Evolutionary conservation across 2,113 vertebrate genomes (phyloP).

Genomic region (Hypanus sabinus): DNA sequence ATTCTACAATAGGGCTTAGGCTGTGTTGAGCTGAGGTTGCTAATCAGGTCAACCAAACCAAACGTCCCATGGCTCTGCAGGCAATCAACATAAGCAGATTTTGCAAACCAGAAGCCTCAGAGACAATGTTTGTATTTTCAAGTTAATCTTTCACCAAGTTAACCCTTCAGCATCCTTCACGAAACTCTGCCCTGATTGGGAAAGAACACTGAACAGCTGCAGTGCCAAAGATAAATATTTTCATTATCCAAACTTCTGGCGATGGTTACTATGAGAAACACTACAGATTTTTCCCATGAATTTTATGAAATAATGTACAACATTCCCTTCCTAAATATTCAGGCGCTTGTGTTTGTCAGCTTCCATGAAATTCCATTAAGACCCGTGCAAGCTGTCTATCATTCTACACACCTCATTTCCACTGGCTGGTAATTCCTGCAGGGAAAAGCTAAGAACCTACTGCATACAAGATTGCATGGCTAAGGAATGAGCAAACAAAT

Average conservation of each 20-base stretch:
- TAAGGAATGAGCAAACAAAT: background rate
- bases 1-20: background rate
- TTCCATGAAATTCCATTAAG: background rate
- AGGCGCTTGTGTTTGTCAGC: background rate
- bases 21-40: background rate
- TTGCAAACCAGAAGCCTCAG: background rate
- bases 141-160: constrained; percentile 20
- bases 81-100: constrained; percentile 6
- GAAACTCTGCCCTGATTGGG: background rate
- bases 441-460: background rate
- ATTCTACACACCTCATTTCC: background rate
- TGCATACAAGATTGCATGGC: background rate
- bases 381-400: background rate
- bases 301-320: background rate
- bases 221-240: background rate
- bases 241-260: background rate
- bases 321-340: background rate
- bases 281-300: background rate
- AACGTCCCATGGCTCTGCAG: background rate
- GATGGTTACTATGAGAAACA: background rate
- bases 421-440: background rate
- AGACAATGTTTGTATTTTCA: background rate
- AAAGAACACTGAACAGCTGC: background rate
- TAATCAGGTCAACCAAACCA: background rate
- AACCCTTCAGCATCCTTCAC: background rate